These are phyloP conservation scores for Zaprionus lachaisei DNA, from an alignment of 1,140 invertebrate species.

Conservation along the genomic window DNA sequence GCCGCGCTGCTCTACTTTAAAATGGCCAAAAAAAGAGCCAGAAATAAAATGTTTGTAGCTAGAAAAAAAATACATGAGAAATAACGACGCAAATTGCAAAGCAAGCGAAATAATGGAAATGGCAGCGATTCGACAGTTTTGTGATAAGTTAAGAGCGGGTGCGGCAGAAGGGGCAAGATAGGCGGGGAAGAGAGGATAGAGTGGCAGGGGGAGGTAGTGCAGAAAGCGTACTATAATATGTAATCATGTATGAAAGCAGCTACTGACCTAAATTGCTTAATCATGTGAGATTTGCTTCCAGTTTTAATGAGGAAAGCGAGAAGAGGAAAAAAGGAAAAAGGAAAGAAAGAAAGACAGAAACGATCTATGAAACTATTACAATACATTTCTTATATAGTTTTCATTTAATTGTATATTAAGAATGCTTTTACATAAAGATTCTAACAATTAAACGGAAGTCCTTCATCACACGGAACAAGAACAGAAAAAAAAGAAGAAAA, in stretches of 20 bases:
- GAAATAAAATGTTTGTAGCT: not conserved
- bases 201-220: not conserved
- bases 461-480: not conserved
- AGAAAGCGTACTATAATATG: not conserved
- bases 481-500: not conserved
- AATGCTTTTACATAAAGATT: no score
- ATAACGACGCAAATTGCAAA: constrained; percentile 52
- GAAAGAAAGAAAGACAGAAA: not conserved
- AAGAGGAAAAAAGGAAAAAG: not conserved
- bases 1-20: constrained; percentile 68
- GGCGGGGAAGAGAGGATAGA: not conserved
- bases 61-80: constrained; percentile 32
- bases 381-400: not conserved
- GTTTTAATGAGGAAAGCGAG: not conserved
- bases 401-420: not conserved
- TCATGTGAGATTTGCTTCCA: not conserved
- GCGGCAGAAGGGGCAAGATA: constrained; percentile 17
- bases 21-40: constrained; percentile 41
- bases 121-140: constrained; percentile 34
- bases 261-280: not conserved
- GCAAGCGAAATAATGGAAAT: constrained; percentile 48
- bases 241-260: not conserved
- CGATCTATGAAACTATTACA: not conserved
- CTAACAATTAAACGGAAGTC: no score
- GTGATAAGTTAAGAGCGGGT: constrained; percentile 31